Evolutionary conservation across 2,113 vertebrate species (phyloP), one percentile per base, ranked within the genome.

Genomic region (Puffinus mauretanicus): DNA sequence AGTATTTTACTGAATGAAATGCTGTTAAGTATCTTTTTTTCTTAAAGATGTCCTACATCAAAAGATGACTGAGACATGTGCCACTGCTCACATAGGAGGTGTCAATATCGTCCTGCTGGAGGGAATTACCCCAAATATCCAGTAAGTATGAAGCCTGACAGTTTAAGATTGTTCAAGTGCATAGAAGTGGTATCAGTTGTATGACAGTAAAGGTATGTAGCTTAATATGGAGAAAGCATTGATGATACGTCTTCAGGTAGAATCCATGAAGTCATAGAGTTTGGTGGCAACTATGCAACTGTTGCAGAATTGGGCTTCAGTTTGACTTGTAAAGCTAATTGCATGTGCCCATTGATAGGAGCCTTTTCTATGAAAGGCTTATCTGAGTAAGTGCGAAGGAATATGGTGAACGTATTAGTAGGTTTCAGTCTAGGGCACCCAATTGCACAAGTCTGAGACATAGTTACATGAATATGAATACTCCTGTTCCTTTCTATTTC

Each of bases 51-150:
- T 99, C 52, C 98, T 99, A 29, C 99, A 99, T 97, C 99, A 99
- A 95, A 99, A 99, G 97, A 99, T 99, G 99, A 99, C 99, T 0
- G 99, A 99, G 96, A 99, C 99, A 0, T 99, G 99, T 96, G 99
- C 99, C 40, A 99, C 99, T 9, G 99, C 99, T 98, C 99, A 99
- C 92, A 99, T 99, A 58, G 99, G 99, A 90, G 99, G 99, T 38
- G 99, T 99, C 65, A 99, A 99, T 98, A 99, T 99, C 0, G 99
- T 99, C 62, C 98, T 99, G 30, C 98, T 99, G 94, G 99, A 99
- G 96, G 99, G 99, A 44, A 99, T 99, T 90, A 99, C 99, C 19
- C 99, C 99, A 84, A 99, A 99, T 94, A 99, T 99, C 93, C 99
- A 99, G 99, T 99, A 97, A 97, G 99, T 99, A 26, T 60, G 16